Percentiles rank a stretch among this genome's conserved stretches.
phyloP scores from a whole-genome alignment of 1,140 invertebrate genomes.

The Drosophila pruinosa region DNA sequence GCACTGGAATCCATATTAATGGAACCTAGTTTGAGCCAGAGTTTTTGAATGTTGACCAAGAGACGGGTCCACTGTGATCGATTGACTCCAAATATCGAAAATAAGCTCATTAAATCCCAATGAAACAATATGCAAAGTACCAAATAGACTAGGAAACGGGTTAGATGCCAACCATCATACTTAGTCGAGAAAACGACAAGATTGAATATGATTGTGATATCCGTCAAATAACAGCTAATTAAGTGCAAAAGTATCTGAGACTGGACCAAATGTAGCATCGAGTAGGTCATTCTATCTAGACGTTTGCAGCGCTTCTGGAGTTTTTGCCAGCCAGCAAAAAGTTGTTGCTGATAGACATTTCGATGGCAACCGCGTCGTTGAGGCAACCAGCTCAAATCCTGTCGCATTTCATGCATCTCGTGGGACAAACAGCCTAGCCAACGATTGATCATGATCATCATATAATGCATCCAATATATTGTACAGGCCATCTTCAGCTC shows the following conservation, averaged over 20 bases:
- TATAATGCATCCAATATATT: conserved; percentile 28
- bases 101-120: not conserved
- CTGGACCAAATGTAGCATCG: conserved; percentile 34
- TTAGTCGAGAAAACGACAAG: conserved; percentile 29
- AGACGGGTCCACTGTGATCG: not conserved
- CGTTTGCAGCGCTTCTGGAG: conserved; percentile 33
- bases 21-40: not conserved
- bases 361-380: conserved; percentile 6
- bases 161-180: not conserved
- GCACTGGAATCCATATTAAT: not conserved
- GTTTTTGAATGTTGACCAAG: not conserved
- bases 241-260: conserved; percentile 51
- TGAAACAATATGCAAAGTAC: not conserved
- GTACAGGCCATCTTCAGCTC: conserved; percentile 28
- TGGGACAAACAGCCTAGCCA: conserved; percentile 35
- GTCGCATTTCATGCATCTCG: conserved; percentile 9
- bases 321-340: conserved; percentile 36
- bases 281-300: conserved; percentile 10
- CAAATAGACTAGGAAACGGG: not conserved
- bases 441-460: conserved; percentile 32
- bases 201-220: conserved; percentile 43
- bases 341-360: conserved; percentile 32
- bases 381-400: conserved; percentile 32
- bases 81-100: conserved; percentile 8
- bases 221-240: conserved; percentile 40